These are phyloP conservation scores for Dicycla oo DNA, from an alignment of 2,888 invertebrate species.

Conservation along the genomic window DNA sequence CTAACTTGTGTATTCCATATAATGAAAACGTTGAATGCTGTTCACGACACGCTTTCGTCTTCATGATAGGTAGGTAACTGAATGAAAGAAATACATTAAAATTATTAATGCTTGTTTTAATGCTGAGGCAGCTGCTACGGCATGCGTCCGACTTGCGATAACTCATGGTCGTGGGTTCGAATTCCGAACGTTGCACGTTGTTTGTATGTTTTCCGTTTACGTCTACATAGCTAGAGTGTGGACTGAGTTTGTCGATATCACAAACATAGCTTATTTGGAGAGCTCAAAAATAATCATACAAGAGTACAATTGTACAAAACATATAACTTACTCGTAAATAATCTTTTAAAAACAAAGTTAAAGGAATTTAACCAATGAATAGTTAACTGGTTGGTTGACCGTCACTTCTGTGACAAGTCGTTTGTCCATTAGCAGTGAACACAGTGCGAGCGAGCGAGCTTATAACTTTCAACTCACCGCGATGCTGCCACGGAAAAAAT, in stretches of 20 bases:
- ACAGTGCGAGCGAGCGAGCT: conserved; percentile 26
- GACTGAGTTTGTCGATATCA: no score
- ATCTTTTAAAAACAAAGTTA: neutral
- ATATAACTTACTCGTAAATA: neutral
- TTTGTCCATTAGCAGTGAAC: conserved; percentile 32
- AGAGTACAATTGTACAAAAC: neutral
- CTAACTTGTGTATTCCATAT: neutral
- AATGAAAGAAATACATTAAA: neutral
- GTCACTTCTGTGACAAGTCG: conserved; percentile 24
- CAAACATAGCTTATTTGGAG: no score
- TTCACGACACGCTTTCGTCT: neutral
- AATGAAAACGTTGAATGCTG: no score
- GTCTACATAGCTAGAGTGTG: no score
- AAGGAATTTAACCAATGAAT: neutral
- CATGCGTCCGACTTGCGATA: neutral
- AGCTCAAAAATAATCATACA: neutral
- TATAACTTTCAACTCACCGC: conserved; percentile 38
- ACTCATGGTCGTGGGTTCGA: neutral
- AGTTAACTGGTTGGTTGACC: conserved; percentile 13
- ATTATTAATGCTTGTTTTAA: neutral
- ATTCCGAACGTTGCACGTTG: neutral
- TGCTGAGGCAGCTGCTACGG: neutral
- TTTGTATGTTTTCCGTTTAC: no score
- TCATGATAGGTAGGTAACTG: no score
- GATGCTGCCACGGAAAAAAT: no score